These are phyloP conservation scores for Drosophila nebulosa DNA, from an alignment of 1,140 invertebrate species.

Conservation along the genomic window DNA sequence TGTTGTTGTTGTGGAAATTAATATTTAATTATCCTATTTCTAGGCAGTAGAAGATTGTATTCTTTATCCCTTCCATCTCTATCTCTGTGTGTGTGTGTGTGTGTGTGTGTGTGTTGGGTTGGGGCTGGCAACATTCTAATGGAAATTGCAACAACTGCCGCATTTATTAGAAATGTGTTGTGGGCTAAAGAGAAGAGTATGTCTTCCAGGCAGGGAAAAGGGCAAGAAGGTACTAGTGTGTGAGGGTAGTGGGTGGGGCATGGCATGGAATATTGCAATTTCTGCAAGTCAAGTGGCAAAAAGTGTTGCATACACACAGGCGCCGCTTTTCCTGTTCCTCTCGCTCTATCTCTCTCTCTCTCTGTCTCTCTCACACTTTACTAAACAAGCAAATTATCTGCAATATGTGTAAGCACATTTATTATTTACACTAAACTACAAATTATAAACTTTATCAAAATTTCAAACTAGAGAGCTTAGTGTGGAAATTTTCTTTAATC, in stretches of 20 bases:
- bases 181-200: background rate
- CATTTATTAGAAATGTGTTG: constrained; percentile 37
- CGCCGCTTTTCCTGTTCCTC: too few relatives aligned
- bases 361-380: background rate
- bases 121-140: constrained; percentile 4
- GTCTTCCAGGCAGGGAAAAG: background rate
- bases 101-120: background rate
- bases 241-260: background rate
- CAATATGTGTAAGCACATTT: background rate
- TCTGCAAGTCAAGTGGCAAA: constrained; percentile 30
- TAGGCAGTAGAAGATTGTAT: background rate
- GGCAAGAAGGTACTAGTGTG: too few relatives aligned
- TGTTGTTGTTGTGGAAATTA: background rate
- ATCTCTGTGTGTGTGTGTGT: background rate
- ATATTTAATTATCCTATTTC: constrained; percentile 1
- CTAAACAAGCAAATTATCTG: background rate
- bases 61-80: background rate
- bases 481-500: background rate
- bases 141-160: constrained; percentile 60
- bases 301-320: constrained; percentile 20
- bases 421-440: background rate
- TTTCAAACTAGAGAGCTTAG: too few relatives aligned
- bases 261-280: constrained; percentile 53
- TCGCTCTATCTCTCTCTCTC: background rate
- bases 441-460: background rate